Percentiles rank a stretch among this genome's conserved stretches.
Conservation (phyloP, 1,140 invertebrate genomes). For the Heliconius congener region DNA sequence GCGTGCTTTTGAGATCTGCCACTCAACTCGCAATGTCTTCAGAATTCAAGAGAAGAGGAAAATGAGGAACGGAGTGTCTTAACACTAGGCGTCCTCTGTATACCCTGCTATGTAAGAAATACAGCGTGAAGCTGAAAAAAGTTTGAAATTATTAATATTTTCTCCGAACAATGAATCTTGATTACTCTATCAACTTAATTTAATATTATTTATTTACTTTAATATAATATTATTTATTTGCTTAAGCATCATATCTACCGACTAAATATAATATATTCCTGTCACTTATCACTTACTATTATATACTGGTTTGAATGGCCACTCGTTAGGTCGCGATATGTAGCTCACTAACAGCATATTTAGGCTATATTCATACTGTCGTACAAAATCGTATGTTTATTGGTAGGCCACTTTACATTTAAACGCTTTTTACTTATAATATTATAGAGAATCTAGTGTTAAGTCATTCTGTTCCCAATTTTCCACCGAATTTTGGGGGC, state of each 20-base stretch:
- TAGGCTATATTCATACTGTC: conserved; percentile 9
- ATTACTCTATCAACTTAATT: background rate
- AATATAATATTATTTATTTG: background rate
- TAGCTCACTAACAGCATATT: conserved; percentile 5
- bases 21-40: too few species aligned
- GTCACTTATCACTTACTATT: background rate
- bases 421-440: too few species aligned
- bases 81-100: too few species aligned
- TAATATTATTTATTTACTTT: background rate
- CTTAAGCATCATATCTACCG: background rate
- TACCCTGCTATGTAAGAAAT: too few species aligned
- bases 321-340: conserved; percentile 13
- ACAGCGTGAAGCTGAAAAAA: too few species aligned
- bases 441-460: background rate
- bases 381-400: background rate
- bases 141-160: too few species aligned
- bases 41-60: too few species aligned
- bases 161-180: too few species aligned
- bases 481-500: too few species aligned
- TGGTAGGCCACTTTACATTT: background rate
- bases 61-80: too few species aligned
- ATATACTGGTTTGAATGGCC: conserved; percentile 16
- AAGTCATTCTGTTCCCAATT: too few species aligned
- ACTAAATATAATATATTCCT: background rate
- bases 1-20: too few species aligned